Evolutionary conservation across 2,113 vertebrate genomes (phyloP).

Genomic region (Psilopsiagon aurifrons): DNA sequence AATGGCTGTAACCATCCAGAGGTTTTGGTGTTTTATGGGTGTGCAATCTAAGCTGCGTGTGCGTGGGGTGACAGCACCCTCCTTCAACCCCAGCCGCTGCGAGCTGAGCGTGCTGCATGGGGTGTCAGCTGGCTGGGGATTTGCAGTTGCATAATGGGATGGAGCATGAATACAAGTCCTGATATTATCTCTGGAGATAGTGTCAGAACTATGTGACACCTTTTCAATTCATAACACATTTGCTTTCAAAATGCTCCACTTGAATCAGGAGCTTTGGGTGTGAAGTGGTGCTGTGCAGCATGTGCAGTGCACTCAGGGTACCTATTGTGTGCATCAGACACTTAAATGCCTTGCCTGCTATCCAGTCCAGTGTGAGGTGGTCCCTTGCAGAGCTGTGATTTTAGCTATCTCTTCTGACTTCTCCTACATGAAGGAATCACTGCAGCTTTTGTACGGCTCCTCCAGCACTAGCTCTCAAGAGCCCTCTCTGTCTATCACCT

Average conservation of each 20-base stretch:
- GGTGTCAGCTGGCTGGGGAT: neutral
- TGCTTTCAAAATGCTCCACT: neutral
- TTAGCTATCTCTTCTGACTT: neutral
- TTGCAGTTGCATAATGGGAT: neutral
- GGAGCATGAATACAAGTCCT: neutral
- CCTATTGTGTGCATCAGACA: rapidly evolving
- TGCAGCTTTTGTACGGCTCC: neutral
- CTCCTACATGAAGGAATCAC: neutral
- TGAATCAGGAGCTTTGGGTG: neutral
- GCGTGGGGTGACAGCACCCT: neutral
- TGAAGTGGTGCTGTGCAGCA: neutral
- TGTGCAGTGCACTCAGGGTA: neutral
- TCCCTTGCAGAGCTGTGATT: rapidly evolving
- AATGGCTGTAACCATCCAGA: neutral
- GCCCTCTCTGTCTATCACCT: neutral
- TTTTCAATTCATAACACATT: neutral
- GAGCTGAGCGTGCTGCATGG: rapidly evolving
- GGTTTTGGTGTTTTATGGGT: neutral
- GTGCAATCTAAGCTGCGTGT: neutral
- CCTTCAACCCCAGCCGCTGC: rapidly evolving
- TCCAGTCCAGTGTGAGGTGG: neutral
- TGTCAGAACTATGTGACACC: neutral
- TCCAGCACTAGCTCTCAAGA: neutral
- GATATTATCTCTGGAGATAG: neutral
- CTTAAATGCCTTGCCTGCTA: rapidly evolving